A percentile compares a stretch with the other conserved stretches of the same genome.
These are phyloP conservation scores for Propsilocerus akamusi DNA, from an alignment of 1,140 invertebrate species.

Conservation along the genomic window DNA sequence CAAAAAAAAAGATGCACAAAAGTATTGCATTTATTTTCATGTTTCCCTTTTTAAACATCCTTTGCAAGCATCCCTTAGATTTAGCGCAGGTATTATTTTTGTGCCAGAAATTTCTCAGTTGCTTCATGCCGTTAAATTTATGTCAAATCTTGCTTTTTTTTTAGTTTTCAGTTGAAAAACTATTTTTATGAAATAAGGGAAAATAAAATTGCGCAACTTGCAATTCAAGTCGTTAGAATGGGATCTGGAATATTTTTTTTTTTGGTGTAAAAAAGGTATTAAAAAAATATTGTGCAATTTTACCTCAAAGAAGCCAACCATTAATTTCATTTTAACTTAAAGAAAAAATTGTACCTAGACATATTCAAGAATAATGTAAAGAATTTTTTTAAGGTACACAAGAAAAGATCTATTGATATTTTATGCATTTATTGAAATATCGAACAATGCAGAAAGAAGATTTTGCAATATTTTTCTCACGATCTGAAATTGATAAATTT, in stretches of 20 bases:
- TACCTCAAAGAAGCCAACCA: neutral
- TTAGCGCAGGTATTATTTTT: neutral
- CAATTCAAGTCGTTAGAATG: too few species aligned
- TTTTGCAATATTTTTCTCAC: slow-evolving; percentile 1
- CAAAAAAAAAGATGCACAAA: neutral
- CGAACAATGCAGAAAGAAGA: neutral
- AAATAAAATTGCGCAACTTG: too few species aligned
- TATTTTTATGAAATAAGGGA: too few species aligned
- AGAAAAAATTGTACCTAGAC: neutral
- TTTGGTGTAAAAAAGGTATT: neutral
- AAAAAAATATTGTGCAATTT: neutral
- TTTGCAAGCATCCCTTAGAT: neutral
- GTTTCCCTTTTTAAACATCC: slow-evolving; percentile 1
- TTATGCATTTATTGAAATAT: slow-evolving; percentile 4
- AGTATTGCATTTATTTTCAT: neutral
- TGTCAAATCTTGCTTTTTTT: neutral
- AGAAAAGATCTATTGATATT: neutral
- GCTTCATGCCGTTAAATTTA: neutral
- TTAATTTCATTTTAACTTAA: neutral
- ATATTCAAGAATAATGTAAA: neutral
- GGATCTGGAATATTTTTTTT: neutral
- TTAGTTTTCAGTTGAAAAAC: neutral
- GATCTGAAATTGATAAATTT: neutral
- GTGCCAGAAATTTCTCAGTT: neutral
- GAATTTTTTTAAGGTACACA: neutral